phyloP scores from a whole-genome alignment of 1,140 invertebrate genomes.

The Zaprionus vittiger region DNA sequence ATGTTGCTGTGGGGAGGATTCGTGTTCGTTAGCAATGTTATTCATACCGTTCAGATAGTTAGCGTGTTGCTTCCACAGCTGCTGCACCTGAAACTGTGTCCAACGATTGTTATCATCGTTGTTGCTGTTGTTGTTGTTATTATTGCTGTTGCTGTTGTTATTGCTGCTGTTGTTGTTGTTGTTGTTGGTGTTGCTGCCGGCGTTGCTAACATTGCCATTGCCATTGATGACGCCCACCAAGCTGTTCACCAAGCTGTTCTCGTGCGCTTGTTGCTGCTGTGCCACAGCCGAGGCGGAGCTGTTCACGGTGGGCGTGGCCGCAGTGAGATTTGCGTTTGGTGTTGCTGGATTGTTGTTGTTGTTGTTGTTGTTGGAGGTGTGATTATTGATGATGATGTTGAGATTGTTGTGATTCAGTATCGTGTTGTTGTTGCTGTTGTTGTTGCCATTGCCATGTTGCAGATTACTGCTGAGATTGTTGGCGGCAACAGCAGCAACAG shows the following conservation, averaged over 20 bases:
- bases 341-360: slow-evolving; percentile 80
- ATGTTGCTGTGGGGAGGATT: slow-evolving; percentile 1
- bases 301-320: slow-evolving; percentile 61
- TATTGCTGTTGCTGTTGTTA: slow-evolving; percentile 50
- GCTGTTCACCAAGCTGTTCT: slow-evolving; percentile 78
- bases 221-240: slow-evolving; percentile 74
- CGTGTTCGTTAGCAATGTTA: slow-evolving; percentile 3
- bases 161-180: slow-evolving; percentile 57
- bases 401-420: slow-evolving; percentile 76
- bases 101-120: slow-evolving; percentile 79
- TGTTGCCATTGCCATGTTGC: slow-evolving; percentile 57
- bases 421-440: slow-evolving; percentile 59
- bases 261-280: slow-evolving; percentile 67
- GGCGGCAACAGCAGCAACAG: slow-evolving; percentile 68
- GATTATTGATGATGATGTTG: slow-evolving; percentile 69
- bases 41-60: slow-evolving; percentile 83
- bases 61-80: slow-evolving; percentile 84
- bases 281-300: slow-evolving; percentile 64
- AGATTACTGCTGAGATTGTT: slow-evolving; percentile 73
- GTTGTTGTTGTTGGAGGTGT: slow-evolving; percentile 65
- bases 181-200: slow-evolving; percentile 34
- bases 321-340: slow-evolving; percentile 78
- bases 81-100: slow-evolving; percentile 84
- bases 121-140: slow-evolving; percentile 44
- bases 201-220: slow-evolving; percentile 31